Evolutionary conservation across 2,888 invertebrate genomes (phyloP).

Genomic region (Campopleginae sp.): DNA sequence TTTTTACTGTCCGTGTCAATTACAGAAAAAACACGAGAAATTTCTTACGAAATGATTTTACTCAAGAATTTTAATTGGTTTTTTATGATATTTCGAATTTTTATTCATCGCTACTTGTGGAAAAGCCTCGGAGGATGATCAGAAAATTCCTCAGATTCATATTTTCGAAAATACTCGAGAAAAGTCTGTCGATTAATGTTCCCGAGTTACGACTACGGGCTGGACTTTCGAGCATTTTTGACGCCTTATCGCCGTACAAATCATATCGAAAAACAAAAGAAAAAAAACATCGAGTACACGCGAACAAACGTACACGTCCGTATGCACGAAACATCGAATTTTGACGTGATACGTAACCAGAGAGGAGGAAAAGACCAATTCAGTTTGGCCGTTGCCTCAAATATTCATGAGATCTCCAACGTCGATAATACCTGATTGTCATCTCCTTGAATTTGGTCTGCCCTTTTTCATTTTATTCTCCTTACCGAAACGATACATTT

Average conservation of each 20-base stretch:
- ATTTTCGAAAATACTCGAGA: neutral
- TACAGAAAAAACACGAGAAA: neutral
- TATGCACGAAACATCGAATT: slow-evolving; percentile 63
- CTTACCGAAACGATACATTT: neutral
- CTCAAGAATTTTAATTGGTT: neutral
- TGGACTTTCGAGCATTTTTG: slow-evolving; percentile 56
- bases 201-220: slow-evolving; percentile 26
- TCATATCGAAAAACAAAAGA: slow-evolving; percentile 54
- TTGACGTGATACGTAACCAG: slow-evolving; percentile 40
- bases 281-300: slow-evolving; percentile 11
- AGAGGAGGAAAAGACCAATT: neutral
- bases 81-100: neutral
- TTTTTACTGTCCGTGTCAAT: neutral
- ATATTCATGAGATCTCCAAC: slow-evolving; percentile 18
- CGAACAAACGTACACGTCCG: slow-evolving; percentile 48
- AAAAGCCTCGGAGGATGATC: neutral
- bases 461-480: neutral
- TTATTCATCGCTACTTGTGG: neutral
- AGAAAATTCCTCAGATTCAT: slow-evolving; percentile 22
- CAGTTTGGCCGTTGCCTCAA: slow-evolving; percentile 41
- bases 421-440: neutral
- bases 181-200: slow-evolving; percentile 41
- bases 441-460: slow-evolving; percentile 1
- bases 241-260: slow-evolving; percentile 59
- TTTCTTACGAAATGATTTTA: neutral